These are phyloP conservation scores for Cairina moschata DNA, from an alignment of 2,113 vertebrate genomes.

Conservation along the genomic window DNA sequence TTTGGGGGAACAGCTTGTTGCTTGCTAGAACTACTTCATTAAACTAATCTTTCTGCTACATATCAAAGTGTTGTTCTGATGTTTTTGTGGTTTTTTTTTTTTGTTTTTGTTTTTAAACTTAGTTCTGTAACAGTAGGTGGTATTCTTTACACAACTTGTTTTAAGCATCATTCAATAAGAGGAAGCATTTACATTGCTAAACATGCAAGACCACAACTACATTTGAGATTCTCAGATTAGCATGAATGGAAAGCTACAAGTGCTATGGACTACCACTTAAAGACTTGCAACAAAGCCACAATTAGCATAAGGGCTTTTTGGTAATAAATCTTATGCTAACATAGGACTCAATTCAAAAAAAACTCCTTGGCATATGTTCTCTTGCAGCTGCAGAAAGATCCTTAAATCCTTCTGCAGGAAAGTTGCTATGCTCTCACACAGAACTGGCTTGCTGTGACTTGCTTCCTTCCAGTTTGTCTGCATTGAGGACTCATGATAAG, in stretches of 20 bases:
- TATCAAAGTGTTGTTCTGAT: not conserved
- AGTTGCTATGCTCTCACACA: not conserved
- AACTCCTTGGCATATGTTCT: not conserved
- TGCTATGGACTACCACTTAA: not conserved
- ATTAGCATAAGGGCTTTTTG: not conserved
- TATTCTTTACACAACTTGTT: not conserved
- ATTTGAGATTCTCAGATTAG: not conserved
- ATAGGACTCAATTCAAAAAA: not conserved
- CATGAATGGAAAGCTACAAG: not conserved
- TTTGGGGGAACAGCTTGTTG: not conserved
- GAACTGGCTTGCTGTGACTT: not conserved
- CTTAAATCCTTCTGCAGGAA: not conserved
- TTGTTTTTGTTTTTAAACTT: not conserved
- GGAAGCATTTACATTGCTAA: not conserved
- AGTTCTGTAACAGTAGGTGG: not conserved
- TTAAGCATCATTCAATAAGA: not conserved
- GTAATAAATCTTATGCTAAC: not conserved
- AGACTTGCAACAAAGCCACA: not conserved
- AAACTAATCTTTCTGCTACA: not conserved
- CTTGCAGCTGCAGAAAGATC: not conserved
- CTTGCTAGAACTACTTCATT: not conserved
- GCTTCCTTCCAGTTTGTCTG: not conserved
- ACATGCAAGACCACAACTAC: not conserved
- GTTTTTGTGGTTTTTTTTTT: too few relatives aligned
- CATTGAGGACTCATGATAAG: not conserved